These are phyloP conservation scores for Thereuonema tuberculata DNA, from an alignment of 1,140 invertebrate species.

Conservation along the genomic window DNA sequence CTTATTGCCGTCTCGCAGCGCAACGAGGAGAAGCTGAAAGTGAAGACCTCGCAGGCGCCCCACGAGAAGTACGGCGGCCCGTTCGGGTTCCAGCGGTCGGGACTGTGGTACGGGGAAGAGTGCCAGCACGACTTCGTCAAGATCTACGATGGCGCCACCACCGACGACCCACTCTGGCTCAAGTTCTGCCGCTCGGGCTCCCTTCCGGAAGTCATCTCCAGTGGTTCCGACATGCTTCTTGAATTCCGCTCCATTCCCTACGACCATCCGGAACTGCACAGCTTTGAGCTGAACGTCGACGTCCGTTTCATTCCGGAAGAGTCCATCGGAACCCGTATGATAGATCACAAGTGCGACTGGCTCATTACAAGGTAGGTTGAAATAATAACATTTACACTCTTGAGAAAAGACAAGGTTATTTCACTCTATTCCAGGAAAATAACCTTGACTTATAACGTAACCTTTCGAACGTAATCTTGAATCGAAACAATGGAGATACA, in stretches of 20 bases:
- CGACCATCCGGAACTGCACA: slow-evolving; percentile 49
- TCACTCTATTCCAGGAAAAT: too few species aligned
- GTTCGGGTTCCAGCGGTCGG: slow-evolving; percentile 1
- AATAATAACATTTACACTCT: too few species aligned
- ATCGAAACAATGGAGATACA: too few species aligned
- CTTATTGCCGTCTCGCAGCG: slow-evolving; percentile 34
- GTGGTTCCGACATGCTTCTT: slow-evolving; percentile 67
- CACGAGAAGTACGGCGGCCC: slow-evolving; percentile 8
- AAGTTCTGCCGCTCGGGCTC: slow-evolving; percentile 39
- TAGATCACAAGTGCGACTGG: slow-evolving; percentile 26
- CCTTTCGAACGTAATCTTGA: slow-evolving; percentile 24
- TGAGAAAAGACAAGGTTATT: too few species aligned
- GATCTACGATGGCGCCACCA: slow-evolving; percentile 25
- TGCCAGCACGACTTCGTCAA: slow-evolving; percentile 20
- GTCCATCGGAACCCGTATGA: slow-evolving; percentile 34
- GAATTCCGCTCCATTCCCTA: slow-evolving; percentile 45
- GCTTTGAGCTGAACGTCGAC: slow-evolving; percentile 68
- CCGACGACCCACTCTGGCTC: slow-evolving; percentile 21
- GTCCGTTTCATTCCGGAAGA: slow-evolving; percentile 53
- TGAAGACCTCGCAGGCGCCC: slow-evolving; percentile 32
- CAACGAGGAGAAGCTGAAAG: slow-evolving; percentile 33
- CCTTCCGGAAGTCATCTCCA: slow-evolving; percentile 49
- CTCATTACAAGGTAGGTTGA: too few species aligned
- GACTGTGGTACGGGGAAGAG: slow-evolving; percentile 17
- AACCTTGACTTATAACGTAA: too few species aligned